A percentile compares a stretch with the other conserved stretches of the same genome.
Evolutionary conservation across 1,140 invertebrate genomes (phyloP).

Genomic region (Aporrectodea caliginosa): DNA sequence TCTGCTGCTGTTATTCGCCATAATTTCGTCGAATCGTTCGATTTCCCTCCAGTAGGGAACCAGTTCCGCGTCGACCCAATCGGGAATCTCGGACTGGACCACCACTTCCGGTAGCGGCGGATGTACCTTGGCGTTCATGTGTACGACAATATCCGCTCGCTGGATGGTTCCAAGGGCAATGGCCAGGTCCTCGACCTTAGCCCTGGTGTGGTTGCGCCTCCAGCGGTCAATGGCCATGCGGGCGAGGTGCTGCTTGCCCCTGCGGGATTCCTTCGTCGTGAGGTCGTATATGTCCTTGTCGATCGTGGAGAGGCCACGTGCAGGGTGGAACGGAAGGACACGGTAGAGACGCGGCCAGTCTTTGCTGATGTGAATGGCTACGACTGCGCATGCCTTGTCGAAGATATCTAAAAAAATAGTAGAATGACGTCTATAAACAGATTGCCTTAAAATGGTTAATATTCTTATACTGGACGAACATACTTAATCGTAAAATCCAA

Average conservation of each 20-base stretch:
- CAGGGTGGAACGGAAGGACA: slow-evolving; percentile 41
- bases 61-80: slow-evolving; percentile 34
- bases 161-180: slow-evolving; percentile 35
- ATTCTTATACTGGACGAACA: too few species aligned
- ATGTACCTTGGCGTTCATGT: not conserved
- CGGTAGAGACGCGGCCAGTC: slow-evolving; percentile 43
- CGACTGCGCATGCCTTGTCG: slow-evolving; percentile 39
- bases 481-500: too few species aligned
- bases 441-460: too few species aligned
- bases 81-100: not conserved
- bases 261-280: slow-evolving; percentile 30
- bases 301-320: slow-evolving; percentile 41
- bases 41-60: slow-evolving; percentile 22
- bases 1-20: too few species aligned
- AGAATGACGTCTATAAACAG: too few species aligned
- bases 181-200: slow-evolving; percentile 39
- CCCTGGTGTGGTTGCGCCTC: slow-evolving; percentile 41
- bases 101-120: not conserved
- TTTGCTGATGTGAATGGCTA: slow-evolving; percentile 36
- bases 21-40: slow-evolving; percentile 40
- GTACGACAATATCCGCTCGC: slow-evolving; percentile 35
- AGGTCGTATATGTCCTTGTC: slow-evolving; percentile 42
- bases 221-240: slow-evolving; percentile 38
- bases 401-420: slow-evolving; percentile 39
- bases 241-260: slow-evolving; percentile 25